Conservation (phyloP, 2,113 vertebrate species). For the Hemicordylus capensis region DNA sequence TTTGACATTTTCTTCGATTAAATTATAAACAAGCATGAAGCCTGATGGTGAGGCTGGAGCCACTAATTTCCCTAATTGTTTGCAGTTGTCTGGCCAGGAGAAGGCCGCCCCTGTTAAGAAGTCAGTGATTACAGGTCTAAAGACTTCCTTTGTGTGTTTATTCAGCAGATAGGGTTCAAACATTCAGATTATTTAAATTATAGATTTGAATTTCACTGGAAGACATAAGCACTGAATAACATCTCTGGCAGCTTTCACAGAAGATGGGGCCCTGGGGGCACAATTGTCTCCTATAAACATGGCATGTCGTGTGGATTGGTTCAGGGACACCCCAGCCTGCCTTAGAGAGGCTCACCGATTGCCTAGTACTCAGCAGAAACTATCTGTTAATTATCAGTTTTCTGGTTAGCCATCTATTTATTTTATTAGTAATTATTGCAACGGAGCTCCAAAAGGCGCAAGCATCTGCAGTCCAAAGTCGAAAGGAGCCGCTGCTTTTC, state of each 20-base stretch:
- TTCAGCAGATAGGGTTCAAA: conserved; percentile 95
- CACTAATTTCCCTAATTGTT: conserved; percentile 99
- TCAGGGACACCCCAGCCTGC: conserved; percentile 76
- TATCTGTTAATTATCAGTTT: conserved; percentile 88
- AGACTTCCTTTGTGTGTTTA: conserved; percentile 96
- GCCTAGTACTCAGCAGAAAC: conserved; percentile 81
- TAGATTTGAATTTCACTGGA: conserved; percentile 92
- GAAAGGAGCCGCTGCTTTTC: conserved; percentile 68
- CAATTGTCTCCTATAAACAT: conserved; percentile 87
- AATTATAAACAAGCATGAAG: conserved; percentile 99
- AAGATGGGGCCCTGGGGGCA: conserved; percentile 84
- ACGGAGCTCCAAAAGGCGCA: conserved; percentile 76
- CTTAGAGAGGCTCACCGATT: conserved; percentile 60
- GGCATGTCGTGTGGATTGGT: conserved; percentile 80
- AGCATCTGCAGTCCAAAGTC: conserved; percentile 82
- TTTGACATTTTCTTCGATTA: conserved; percentile 99
- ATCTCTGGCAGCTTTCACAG: conserved; percentile 85
- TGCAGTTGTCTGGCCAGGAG: conserved; percentile 99
- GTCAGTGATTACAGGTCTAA: conserved; percentile 94
- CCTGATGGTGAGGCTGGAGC: conserved; percentile 99
- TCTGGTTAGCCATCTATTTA: conserved; percentile 88
- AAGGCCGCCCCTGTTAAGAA: conserved; percentile 85
- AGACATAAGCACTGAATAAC: conserved; percentile 87
- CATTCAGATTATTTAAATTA: conserved; percentile 96
- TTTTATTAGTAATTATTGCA: conserved; percentile 90